A percentile compares a stretch with the other conserved stretches of the same genome.
Conservation (phyloP, 2,113 vertebrate genomes). For the Aptenodytes patagonicus region DNA sequence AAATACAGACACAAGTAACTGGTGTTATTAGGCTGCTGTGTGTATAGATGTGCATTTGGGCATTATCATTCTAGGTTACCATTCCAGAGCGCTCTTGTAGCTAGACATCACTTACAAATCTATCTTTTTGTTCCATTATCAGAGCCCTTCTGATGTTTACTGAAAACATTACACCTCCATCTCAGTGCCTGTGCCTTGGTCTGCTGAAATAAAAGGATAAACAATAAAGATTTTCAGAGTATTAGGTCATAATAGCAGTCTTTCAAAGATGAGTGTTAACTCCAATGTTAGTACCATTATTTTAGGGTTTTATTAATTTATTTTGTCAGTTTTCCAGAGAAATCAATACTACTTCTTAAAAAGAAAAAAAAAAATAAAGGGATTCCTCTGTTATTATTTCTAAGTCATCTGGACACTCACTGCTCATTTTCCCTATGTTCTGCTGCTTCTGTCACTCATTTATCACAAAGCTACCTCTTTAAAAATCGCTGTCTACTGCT, state of each 20-base stretch:
- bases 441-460: neutral
- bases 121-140: neutral
- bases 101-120: neutral
- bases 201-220: neutral
- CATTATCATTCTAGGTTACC: neutral
- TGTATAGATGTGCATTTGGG: neutral
- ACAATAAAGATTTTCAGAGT: neutral
- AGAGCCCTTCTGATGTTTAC: neutral
- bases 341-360: neutral
- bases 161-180: neutral
- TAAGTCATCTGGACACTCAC: neutral
- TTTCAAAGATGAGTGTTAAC: neutral
- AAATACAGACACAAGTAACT: rapidly evolving
- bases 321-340: neutral
- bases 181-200: neutral
- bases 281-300: neutral
- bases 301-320: neutral
- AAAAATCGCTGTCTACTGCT: neutral
- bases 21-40: neutral
- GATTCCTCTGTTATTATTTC: neutral
- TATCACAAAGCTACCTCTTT: neutral
- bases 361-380: neutral
- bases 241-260: neutral
- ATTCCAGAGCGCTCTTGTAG: neutral
- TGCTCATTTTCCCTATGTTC: neutral